phyloP scores from a whole-genome alignment of 1,140 invertebrate species.

The Anthonomus grandis region DNA sequence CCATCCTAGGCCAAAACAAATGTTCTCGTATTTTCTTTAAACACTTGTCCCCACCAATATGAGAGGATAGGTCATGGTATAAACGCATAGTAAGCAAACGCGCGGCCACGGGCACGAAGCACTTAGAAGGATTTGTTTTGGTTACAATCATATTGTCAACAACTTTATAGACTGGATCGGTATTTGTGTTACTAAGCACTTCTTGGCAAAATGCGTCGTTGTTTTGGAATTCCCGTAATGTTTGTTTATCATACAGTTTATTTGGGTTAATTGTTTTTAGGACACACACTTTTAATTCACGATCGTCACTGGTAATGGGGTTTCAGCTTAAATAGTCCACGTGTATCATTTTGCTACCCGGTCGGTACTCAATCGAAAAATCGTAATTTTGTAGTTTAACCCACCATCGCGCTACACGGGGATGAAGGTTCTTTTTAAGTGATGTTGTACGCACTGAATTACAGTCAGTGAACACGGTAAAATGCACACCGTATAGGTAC shows the following conservation, averaged over 20 bases:
- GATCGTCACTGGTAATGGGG: no score
- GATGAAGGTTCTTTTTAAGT: slow-evolving; percentile 38
- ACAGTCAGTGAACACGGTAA: slow-evolving; percentile 46
- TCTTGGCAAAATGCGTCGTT: slow-evolving; percentile 1
- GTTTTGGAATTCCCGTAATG: slow-evolving; percentile 5
- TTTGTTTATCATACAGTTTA: no score
- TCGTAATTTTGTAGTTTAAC: neutral
- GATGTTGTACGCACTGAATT: slow-evolving; percentile 21
- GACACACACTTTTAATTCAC: neutral
- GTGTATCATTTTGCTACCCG: slow-evolving; percentile 24
- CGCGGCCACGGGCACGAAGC: slow-evolving; percentile 17
- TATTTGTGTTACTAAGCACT: neutral
- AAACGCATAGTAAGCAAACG: slow-evolving; percentile 11
- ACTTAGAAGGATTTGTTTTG: slow-evolving; percentile 6
- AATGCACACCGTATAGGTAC: slow-evolving; percentile 42
- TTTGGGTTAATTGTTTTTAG: no score
- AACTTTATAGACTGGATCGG: no score
- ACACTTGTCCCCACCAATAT: slow-evolving; percentile 12
- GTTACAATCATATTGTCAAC: neutral
- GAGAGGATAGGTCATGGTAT: slow-evolving; percentile 15
- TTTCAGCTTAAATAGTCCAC: slow-evolving; percentile 25
- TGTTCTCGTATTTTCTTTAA: slow-evolving; percentile 1
- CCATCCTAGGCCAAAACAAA: slow-evolving; percentile 12
- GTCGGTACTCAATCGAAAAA: slow-evolving; percentile 15
- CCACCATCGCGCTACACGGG: slow-evolving; percentile 43